Evolutionary conservation across 1,140 invertebrate species (phyloP).

Genomic region (Lycorma delicatula): DNA sequence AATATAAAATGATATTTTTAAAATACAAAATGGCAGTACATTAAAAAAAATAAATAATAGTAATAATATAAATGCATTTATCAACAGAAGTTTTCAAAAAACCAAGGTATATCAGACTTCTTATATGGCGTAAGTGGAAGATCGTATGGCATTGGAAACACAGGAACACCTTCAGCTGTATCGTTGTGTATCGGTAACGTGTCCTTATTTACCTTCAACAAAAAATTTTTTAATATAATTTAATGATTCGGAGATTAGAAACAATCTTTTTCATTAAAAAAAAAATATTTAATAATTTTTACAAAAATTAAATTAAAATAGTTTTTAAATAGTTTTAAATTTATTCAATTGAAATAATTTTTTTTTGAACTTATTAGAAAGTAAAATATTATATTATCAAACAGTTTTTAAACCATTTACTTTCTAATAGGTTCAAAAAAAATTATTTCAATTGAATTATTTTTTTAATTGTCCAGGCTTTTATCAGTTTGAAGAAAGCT

Average conservation of each 20-base stretch:
- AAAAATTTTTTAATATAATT: slow-evolving; percentile 15
- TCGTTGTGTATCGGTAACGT: slow-evolving; percentile 39
- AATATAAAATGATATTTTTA: too few species aligned
- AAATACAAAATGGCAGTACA: too few species aligned
- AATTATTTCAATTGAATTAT: too few species aligned
- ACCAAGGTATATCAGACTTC: slow-evolving; percentile 41
- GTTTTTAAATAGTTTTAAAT: not conserved
- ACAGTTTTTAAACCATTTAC: too few species aligned
- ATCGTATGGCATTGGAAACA: slow-evolving; percentile 72
- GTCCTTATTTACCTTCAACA: slow-evolving; percentile 35
- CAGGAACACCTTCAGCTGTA: slow-evolving; percentile 36
- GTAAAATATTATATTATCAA: too few species aligned
- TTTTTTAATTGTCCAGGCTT: too few species aligned
- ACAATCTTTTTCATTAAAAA: not conserved
- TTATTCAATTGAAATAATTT: too few species aligned
- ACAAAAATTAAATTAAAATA: slow-evolving; percentile 3
- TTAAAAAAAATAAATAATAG: too few species aligned
- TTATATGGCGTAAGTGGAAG: slow-evolving; percentile 58
- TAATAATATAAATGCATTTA: too few species aligned
- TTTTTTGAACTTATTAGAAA: too few species aligned
- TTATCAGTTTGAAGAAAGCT: too few species aligned
- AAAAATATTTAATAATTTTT: not conserved
- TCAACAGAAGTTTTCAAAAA: slow-evolving; percentile 19
- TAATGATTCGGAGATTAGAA: not conserved
- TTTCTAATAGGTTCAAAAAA: too few species aligned